Conservation (phyloP, 2,888 invertebrate species). For the Thymelicus acteon region DNA sequence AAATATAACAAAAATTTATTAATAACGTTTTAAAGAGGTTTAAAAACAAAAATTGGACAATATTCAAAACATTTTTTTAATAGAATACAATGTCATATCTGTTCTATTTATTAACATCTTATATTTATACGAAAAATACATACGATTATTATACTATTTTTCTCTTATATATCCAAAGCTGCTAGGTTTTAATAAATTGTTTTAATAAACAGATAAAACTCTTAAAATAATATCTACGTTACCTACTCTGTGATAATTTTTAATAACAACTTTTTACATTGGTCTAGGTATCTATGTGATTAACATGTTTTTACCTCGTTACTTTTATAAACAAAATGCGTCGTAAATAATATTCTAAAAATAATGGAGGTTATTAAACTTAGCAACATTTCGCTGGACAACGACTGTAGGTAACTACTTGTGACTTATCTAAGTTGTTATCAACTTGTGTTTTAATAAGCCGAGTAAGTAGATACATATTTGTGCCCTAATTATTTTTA, state of each 20-base stretch:
- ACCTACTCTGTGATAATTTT: neutral
- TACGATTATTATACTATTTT: no score
- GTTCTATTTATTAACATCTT: no score
- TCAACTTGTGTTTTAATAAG: conserved; percentile 3
- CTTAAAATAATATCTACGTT: no score
- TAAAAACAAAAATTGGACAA: no score
- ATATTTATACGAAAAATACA: no score
- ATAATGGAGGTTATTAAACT: conserved; percentile 28
- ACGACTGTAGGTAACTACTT: neutral
- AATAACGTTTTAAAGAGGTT: no score
- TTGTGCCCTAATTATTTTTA: neutral
- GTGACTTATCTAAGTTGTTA: conserved; percentile 11
- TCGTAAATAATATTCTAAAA: conserved; percentile 1
- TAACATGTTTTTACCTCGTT: conserved; percentile 13
- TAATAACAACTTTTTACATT: neutral
- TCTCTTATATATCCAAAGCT: no score
- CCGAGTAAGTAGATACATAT: neutral
- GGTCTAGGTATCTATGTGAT: neutral
- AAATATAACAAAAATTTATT: no score
- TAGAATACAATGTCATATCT: no score
- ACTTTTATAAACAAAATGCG: neutral
- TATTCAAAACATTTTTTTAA: no score
- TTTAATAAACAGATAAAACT: no score
- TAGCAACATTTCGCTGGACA: neutral
- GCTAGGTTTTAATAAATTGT: no score